A percentile compares a stretch with the other conserved stretches of the same genome.
Conservation (phyloP, 2,113 vertebrate species). For the Cervus canadensis region DNA sequence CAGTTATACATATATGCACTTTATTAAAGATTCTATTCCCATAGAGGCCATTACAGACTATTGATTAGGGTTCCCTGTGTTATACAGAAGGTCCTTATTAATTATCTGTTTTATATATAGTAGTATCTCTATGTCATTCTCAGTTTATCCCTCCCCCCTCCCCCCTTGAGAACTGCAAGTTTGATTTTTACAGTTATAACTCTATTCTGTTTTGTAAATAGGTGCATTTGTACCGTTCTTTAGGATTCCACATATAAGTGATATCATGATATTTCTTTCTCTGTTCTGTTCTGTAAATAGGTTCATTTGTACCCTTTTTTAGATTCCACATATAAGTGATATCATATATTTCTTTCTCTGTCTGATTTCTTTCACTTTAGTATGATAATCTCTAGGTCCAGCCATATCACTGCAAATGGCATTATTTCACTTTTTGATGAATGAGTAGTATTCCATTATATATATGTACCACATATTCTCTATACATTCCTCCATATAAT, state of each 20-base stretch:
- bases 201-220: not conserved
- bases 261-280: not conserved
- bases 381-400: not conserved
- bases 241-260: not conserved
- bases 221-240: not conserved
- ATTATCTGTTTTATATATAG: not conserved
- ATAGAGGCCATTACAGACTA: not conserved
- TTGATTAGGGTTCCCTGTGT: not conserved
- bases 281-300: not conserved
- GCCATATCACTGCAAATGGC: not conserved
- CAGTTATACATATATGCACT: not conserved
- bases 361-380: not conserved
- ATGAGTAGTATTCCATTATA: not conserved
- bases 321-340: not conserved
- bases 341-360: not conserved
- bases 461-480: not conserved
- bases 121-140: not conserved
- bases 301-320: not conserved
- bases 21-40: not conserved
- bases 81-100: not conserved
- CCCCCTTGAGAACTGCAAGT: not conserved
- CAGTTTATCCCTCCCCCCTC: not conserved
- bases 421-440: not conserved
- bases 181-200: not conserved
- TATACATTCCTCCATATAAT: not conserved